phyloP scores from a whole-genome alignment of 2,797 vertebrate genomes.

The Sebastes nivosus region DNA sequence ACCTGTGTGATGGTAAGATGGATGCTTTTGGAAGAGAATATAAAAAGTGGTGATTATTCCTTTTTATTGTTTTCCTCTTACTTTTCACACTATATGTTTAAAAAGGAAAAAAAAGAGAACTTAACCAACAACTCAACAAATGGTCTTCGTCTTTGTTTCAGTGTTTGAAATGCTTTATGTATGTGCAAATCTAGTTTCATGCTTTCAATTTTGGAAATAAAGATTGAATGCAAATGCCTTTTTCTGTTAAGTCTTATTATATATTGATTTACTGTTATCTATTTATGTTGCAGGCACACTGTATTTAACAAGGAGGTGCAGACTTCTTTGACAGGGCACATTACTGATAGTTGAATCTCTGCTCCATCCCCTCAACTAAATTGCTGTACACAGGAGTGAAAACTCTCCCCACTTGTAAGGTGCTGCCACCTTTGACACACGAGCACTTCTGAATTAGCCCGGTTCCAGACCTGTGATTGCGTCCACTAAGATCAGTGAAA shows the following conservation, averaged over 20 bases:
- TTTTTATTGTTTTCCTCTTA: slow-evolving; percentile 34
- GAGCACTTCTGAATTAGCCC: not conserved
- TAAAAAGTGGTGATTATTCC: slow-evolving; percentile 27
- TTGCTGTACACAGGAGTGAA: not conserved
- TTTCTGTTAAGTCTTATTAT: not conserved
- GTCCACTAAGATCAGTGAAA: not conserved
- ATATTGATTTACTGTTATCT: too few species aligned
- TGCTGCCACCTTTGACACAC: not conserved
- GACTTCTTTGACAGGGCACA: too few species aligned
- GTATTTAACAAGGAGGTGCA: not conserved
- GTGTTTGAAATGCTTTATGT: slow-evolving; percentile 58
- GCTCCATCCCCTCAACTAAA: not conserved
- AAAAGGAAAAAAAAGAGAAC: not conserved
- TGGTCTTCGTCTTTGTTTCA: slow-evolving; percentile 46
- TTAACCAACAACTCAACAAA: not conserved
- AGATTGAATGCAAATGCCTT: slow-evolving; percentile 54
- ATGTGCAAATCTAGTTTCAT: slow-evolving; percentile 59
- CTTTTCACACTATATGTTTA: slow-evolving; percentile 10
- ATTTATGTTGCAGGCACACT: not conserved
- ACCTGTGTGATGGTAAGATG: not conserved
- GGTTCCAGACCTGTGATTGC: not conserved
- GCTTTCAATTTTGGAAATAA: slow-evolving; percentile 78
- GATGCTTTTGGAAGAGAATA: slow-evolving; percentile 5
- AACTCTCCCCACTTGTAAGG: not conserved
- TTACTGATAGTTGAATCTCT: not conserved